phyloP scores from a whole-genome alignment of 1,140 invertebrate species.

The Venturia canescens region DNA sequence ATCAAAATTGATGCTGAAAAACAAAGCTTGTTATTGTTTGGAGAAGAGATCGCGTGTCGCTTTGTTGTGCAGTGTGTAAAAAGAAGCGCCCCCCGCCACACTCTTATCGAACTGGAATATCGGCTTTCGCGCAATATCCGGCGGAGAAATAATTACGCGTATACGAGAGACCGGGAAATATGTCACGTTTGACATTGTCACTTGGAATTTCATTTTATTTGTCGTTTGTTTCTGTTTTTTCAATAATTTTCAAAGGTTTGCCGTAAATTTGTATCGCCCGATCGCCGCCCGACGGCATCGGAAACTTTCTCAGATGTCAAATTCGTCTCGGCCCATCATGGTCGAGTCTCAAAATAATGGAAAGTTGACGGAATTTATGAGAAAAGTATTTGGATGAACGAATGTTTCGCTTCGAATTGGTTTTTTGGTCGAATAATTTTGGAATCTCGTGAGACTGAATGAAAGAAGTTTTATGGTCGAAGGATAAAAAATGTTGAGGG shows the following conservation, averaged over 20 bases:
- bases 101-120: slow-evolving; percentile 58
- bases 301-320: no score
- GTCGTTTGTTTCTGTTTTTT: not conserved
- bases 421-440: no score
- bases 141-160: slow-evolving; percentile 8
- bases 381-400: no score
- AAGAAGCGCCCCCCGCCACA: not conserved
- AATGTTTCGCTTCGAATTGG: no score
- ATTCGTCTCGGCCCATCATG: no score
- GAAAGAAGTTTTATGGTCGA: no score
- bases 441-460: no score
- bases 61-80: not conserved
- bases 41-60: slow-evolving; percentile 48
- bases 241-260: not conserved
- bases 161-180: slow-evolving; percentile 41
- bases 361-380: no score
- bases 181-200: not conserved
- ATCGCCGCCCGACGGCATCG: no score
- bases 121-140: slow-evolving; percentile 55
- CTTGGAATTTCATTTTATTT: not conserved
- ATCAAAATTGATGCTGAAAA: slow-evolving; percentile 8
- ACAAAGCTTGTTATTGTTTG: slow-evolving; percentile 49
- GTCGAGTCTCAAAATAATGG: no score
- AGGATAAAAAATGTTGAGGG: no score
- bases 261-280: no score